Conservation (phyloP, 2,113 vertebrate species). For the Gopherus evgoodei region DNA sequence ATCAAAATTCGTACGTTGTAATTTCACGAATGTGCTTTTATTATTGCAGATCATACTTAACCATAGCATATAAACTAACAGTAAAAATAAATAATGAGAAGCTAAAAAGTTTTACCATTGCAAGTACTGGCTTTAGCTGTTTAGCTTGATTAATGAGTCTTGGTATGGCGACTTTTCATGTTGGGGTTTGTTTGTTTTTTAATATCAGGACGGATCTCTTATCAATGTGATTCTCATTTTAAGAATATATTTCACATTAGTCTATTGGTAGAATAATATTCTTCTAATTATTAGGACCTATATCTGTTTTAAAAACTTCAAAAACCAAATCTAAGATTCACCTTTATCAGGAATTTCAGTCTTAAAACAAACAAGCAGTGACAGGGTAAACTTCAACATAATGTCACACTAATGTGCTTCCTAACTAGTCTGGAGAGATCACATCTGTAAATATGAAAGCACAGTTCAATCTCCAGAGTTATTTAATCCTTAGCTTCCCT, state of each 20-base stretch:
- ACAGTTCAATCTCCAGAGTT: not conserved
- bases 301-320: not conserved
- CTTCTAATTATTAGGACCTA: not conserved
- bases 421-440: too few species aligned
- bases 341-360: too few species aligned
- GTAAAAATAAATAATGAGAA: slow-evolving; percentile 11
- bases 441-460: not conserved
- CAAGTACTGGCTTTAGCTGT: not conserved
- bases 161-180: not conserved
- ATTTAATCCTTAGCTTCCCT: not conserved
- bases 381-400: not conserved
- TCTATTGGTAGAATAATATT: not conserved
- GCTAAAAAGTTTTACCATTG: not conserved
- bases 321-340: too few species aligned
- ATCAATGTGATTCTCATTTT: not conserved
- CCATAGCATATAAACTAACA: not conserved
- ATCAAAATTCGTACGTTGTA: not conserved
- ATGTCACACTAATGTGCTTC: too few species aligned
- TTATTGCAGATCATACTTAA: slow-evolving; percentile 23
- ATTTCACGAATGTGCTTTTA: not conserved
- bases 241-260: not conserved
- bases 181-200: not conserved
- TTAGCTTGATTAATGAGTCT: not conserved
- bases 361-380: not conserved
- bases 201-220: not conserved